Base-by-base conservation (phyloP, 2,113 vertebrate genomes). In the Cairina moschata region DNA sequence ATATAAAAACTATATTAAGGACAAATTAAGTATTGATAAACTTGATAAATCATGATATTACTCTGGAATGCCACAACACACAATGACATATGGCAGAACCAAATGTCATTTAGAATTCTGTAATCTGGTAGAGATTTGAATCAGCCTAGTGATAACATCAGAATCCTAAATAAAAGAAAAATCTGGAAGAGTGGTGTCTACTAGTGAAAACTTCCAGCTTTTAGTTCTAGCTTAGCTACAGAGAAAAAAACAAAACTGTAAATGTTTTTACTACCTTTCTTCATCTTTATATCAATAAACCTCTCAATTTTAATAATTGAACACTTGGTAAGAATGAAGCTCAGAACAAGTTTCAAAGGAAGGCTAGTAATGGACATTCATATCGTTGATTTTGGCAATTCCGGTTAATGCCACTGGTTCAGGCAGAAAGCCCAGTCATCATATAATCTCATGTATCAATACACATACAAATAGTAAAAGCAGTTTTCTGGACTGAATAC, bases 21-120 rank as follows among this genome's bases (percentile, higher is more conserved):
- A 83, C 62, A 89, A 86, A 96, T 91, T 89, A 86, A 75, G 59
- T 81, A 87, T 72, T 79, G 81, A 93, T 92, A 93, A 93, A 80
- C 62, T 78, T 80, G 42, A 73, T 69, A 92, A 86, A 88, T 73
- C 67, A 81, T 60, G 13, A 32, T 82, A 69, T 91, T 91, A 82
- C 22, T 44, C 20, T 40, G 9, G 6, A 71, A 20, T 85, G 56
- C 63, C 73, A 69, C 60, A 85, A 65, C 36, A 84, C 36, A 75
- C 29, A 90, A 75, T 83, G 83, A 72, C 88, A 91, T 88, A 91
- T 36, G 72, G 83, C 48, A 85, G 75, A 92, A 91, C 6, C 63
- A 91, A 91, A 92, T 83, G 81, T 54, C 74, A 66, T 85, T 93
- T 76, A 58, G 52, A 88, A 80, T 34, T n/a, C 5, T 66, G 54